Base-by-base conservation (phyloP, 1,140 invertebrate species). In the Drosophila teissieri region DNA sequence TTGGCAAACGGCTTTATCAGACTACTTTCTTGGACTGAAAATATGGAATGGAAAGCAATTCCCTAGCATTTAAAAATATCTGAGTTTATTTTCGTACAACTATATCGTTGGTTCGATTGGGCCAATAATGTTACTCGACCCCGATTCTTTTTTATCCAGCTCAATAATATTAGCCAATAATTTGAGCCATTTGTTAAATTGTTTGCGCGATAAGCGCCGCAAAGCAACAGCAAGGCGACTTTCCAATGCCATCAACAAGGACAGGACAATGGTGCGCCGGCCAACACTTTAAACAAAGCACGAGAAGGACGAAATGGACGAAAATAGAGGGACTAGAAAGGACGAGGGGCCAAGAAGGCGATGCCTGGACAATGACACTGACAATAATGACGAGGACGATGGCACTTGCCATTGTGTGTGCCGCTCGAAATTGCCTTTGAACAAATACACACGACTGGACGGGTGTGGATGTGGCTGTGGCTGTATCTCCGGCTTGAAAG, bases 151-250 rank as follows among this genome's bases (percentile, higher is more conserved):
- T 11, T 82, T 88, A 82, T 86, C 83, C 14, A 55, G 31, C 51
- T 40, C 55, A 42, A 67, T 56, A 73, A 77, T 70, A 70, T 70
- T 57, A 76, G 60, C 61, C 73, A 73, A 82, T 78, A 79, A 78
- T 77, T 82, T 77, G 64, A 39, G 78, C 83, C 80, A 89, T 89
- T 89, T 89, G 84, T 68, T 89, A 72, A 89, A 89, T 89, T 89
- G 84, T 63, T 74, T 82, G 63, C 65, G 49, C 73, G 84, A 89
- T 89, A 89, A 89, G 80, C 55, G 62, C 51, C 40, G 57, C 34
- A 69, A 14, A 31, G 31, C 31, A 14, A 65, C 49, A 31, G 31
- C 31, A 4, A 65, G 46, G 40, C 63, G 69, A 58, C 56, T 73
- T 76, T 64, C 55, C 36, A 42, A 69, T 68, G 56, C 55, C 72